Percentiles rank a stretch among this genome's conserved stretches.
phyloP scores from a whole-genome alignment of 1,140 invertebrate species.

The Bombus balteatus region DNA sequence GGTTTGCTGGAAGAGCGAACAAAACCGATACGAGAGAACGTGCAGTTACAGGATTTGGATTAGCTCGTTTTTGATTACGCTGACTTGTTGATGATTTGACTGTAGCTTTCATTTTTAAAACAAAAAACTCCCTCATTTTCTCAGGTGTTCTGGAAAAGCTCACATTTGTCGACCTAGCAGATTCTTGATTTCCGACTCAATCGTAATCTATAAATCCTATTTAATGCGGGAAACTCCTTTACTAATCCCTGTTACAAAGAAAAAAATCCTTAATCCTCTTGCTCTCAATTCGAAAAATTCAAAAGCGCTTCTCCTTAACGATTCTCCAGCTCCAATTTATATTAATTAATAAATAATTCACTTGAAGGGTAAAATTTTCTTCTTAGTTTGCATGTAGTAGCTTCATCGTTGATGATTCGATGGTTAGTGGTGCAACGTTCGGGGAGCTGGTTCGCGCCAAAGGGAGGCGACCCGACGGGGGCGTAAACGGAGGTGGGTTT shows the following conservation, averaged over 20 bases:
- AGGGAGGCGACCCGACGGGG: too few species aligned
- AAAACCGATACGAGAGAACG: too few species aligned
- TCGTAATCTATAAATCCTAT: too few species aligned
- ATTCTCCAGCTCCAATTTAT: too few species aligned
- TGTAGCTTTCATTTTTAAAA: too few species aligned
- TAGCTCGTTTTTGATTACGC: background rate
- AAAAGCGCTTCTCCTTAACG: background rate
- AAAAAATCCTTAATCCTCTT: background rate
- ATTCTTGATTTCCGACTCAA: too few species aligned
- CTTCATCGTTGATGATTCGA: background rate
- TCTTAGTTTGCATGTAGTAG: background rate
- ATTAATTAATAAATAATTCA: background rate
- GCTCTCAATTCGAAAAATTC: background rate
- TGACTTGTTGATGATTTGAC: background rate
- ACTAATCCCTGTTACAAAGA: too few species aligned
- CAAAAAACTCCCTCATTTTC: too few species aligned
- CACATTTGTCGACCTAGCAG: too few species aligned
- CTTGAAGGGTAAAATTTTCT: background rate
- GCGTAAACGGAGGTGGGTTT: background rate
- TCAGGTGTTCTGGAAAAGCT: too few species aligned
- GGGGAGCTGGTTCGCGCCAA: background rate
- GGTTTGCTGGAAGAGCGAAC: background rate
- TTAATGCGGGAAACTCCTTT: too few species aligned
- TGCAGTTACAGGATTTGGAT: background rate
- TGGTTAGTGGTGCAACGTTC: slow-evolving; percentile 14